A percentile compares a stretch with the other conserved stretches of the same genome.
These are phyloP conservation scores for Diachasmimorpha longicaudata DNA, from an alignment of 1,140 invertebrate genomes.

Conservation along the genomic window DNA sequence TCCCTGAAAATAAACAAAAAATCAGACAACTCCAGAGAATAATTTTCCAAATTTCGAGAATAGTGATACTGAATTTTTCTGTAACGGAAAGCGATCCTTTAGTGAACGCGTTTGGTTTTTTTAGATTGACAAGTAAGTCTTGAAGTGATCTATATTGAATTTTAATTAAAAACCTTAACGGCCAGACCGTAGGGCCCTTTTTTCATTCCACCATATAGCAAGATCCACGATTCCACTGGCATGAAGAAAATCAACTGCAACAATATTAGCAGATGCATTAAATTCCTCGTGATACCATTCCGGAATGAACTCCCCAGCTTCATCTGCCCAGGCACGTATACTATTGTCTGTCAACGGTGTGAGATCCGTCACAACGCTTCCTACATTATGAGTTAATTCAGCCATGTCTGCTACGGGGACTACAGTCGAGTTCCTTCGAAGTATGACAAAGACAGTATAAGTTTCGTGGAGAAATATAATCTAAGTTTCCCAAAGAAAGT, in stretches of 20 bases:
- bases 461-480: background rate
- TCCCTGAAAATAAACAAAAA: too few relatives aligned
- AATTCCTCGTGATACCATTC: slow-evolving; percentile 6
- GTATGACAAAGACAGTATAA: too few relatives aligned
- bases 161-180: too few relatives aligned
- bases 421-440: background rate
- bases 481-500: background rate
- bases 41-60: too few relatives aligned
- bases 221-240: slow-evolving; percentile 14
- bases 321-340: background rate
- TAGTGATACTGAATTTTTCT: too few relatives aligned
- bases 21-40: too few relatives aligned
- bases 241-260: slow-evolving; percentile 14
- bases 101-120: too few relatives aligned
- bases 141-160: too few relatives aligned
- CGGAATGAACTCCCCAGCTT: background rate
- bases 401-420: slow-evolving; percentile 4
- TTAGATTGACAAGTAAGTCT: too few relatives aligned
- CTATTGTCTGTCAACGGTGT: background rate
- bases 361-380: background rate
- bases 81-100: too few relatives aligned
- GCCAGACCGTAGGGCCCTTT: background rate
- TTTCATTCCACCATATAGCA: slow-evolving; percentile 13
- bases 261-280: slow-evolving; percentile 7
- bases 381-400: background rate